These are phyloP conservation scores for Syrphus vitripennis DNA, from an alignment of 2,888 invertebrate genomes.

Conservation along the genomic window DNA sequence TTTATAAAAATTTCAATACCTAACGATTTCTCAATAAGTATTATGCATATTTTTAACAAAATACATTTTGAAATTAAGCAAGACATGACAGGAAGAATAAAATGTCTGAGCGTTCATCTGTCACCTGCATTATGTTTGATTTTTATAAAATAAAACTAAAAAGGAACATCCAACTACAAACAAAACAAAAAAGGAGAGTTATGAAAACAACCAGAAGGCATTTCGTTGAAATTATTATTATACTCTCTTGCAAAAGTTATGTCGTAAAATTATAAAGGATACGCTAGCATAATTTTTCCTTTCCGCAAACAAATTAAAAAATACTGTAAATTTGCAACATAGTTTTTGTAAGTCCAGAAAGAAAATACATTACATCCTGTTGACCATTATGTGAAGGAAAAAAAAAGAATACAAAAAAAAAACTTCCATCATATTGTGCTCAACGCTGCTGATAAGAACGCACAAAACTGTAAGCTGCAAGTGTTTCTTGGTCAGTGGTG, in stretches of 20 bases:
- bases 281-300: not conserved
- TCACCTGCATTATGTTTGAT: no score
- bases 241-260: not conserved
- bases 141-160: no score
- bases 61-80: no score
- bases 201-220: not conserved
- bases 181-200: not conserved
- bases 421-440: not conserved
- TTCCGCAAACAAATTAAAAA: not conserved
- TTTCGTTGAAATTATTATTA: not conserved
- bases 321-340: not conserved
- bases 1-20: not conserved
- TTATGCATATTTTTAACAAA: no score
- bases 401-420: not conserved
- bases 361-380: conserved; percentile 27
- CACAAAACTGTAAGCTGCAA: conserved; percentile 16
- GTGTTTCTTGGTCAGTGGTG: not conserved
- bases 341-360: not conserved
- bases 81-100: no score
- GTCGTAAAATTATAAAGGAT: not conserved
- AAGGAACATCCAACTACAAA: not conserved
- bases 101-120: no score
- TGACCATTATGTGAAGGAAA: not conserved
- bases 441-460: conserved; percentile 50
- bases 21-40: no score